These are phyloP conservation scores for Pao palembangensis DNA, from an alignment of 2,113 vertebrate species.

Conservation along the genomic window DNA sequence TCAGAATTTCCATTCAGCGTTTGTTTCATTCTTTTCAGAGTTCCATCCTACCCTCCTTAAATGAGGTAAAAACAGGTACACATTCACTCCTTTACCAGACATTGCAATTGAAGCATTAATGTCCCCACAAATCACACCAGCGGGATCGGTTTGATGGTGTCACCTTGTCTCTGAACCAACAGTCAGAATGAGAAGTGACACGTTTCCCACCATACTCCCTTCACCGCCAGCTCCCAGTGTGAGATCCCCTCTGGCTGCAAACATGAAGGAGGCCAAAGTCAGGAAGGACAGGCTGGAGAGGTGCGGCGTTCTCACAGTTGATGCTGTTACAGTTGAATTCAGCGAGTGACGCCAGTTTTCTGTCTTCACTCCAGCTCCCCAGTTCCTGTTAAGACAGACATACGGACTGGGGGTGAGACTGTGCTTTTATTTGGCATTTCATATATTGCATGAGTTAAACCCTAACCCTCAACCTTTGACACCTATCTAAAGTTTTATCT, in stretches of 20 bases:
- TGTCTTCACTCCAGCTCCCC: constrained; percentile 52
- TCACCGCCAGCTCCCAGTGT: constrained; percentile 20
- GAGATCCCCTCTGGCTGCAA: constrained; percentile 45
- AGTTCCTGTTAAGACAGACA: constrained; percentile 35
- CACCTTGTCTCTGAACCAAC: not conserved
- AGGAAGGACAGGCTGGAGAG: constrained; percentile 39
- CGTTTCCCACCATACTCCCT: constrained; percentile 40
- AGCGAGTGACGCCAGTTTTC: not conserved
- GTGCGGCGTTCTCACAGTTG: not conserved
- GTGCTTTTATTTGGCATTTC: not conserved
- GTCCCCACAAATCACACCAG: not conserved
- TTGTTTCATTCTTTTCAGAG: constrained; percentile 41
- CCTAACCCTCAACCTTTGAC: not conserved
- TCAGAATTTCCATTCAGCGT: constrained; percentile 14
- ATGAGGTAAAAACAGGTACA: constrained; percentile 54
- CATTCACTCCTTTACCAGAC: not conserved
- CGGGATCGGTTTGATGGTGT: not conserved
- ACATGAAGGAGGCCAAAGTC: constrained; percentile 55
- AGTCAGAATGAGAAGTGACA: constrained; percentile 31
- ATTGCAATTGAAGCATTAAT: not conserved
- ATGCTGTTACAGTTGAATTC: constrained; percentile 1
- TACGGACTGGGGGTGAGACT: constrained; percentile 50
- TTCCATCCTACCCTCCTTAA: constrained; percentile 21
- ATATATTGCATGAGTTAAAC: not conserved
- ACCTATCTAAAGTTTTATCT: constrained; percentile 31